Conservation (phyloP, 2,113 vertebrate genomes). For the Climacteris rufus region DNA sequence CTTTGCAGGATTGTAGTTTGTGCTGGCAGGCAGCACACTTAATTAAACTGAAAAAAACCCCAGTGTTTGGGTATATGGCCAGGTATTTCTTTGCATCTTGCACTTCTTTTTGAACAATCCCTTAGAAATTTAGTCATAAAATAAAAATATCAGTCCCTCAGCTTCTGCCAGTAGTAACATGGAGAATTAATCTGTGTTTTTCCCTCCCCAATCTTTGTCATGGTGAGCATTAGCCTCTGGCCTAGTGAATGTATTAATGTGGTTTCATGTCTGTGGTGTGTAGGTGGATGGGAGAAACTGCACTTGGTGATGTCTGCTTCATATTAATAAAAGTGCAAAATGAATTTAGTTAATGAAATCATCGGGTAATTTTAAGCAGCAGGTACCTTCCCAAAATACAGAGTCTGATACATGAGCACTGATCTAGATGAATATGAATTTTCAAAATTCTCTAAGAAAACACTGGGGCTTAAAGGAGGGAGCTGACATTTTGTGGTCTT, state of each 20-base stretch:
- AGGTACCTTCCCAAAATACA: background rate
- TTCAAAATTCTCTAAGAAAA: background rate
- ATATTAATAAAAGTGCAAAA: background rate
- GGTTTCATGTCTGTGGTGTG: constrained; percentile 17
- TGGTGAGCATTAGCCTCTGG: constrained; percentile 14
- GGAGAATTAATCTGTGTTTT: background rate
- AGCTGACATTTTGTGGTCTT: background rate
- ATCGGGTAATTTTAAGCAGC: background rate
- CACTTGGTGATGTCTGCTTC: background rate
- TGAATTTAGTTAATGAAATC: background rate
- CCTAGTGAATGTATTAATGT: constrained; percentile 21
- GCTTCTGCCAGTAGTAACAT: background rate
- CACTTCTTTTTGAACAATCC: background rate
- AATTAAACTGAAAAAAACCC: background rate
- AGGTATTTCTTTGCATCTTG: background rate
- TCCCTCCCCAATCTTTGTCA: background rate
- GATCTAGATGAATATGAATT: background rate
- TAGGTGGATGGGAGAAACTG: constrained; percentile 49
- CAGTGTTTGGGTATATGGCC: background rate
- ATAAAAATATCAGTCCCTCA: background rate
- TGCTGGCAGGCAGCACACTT: background rate
- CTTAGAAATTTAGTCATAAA: background rate
- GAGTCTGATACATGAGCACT: background rate
- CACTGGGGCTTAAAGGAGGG: background rate
- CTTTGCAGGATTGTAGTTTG: background rate